phyloP scores from a whole-genome alignment of 2,888 invertebrate species.

The Lymantria dispar region DNA sequence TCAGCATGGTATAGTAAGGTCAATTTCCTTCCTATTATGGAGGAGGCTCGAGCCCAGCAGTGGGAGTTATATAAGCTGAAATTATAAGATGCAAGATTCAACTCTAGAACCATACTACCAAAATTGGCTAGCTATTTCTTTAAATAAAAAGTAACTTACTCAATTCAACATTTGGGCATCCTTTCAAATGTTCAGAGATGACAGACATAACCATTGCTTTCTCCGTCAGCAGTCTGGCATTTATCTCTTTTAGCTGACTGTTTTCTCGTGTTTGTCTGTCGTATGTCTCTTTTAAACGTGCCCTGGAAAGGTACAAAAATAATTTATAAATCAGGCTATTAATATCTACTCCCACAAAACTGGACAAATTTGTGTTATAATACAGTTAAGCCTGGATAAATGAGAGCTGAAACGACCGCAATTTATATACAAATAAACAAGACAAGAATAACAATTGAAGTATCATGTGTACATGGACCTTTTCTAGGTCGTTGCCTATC shows the following conservation, averaged over 20 bases:
- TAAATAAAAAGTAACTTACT: constrained; percentile 41
- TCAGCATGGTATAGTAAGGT: no score
- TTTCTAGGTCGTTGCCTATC: no score
- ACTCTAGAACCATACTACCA: no score
- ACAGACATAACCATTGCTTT: constrained; percentile 46
- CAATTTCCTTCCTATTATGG: no score
- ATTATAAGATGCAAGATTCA: background rate
- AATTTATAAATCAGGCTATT: background rate
- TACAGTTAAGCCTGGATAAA: no score
- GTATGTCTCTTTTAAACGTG: constrained; percentile 59
- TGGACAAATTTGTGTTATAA: background rate
- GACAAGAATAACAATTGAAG: no score
- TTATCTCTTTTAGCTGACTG: constrained; percentile 44
- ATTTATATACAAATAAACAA: no score
- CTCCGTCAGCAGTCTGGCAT: constrained; percentile 52
- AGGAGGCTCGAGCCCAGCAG: no score
- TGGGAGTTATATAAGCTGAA: no score
- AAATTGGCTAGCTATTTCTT: no score
- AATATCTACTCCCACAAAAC: background rate
- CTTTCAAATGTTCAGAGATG: constrained; percentile 55
- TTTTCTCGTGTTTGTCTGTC: constrained; percentile 49
- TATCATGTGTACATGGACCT: no score
- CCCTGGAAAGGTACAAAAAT: constrained; percentile 39
- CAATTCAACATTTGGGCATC: constrained; percentile 54
- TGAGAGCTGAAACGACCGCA: no score